phyloP scores from a whole-genome alignment of 2,797 vertebrate genomes.

The Pelodytes ibericus region DNA sequence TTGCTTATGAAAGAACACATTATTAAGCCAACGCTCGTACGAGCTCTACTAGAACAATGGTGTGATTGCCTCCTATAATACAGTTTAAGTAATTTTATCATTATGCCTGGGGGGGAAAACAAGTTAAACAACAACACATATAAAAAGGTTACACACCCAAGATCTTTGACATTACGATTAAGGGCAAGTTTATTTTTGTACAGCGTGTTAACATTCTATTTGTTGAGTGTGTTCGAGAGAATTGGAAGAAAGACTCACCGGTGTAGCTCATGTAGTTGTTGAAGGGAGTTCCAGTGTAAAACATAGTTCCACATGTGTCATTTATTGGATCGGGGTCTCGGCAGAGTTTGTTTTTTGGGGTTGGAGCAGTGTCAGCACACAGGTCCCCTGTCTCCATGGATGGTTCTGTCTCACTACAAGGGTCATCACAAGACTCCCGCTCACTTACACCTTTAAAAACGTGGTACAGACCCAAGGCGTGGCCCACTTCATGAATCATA shows the following conservation, averaged over 20 bases:
- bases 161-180: too few species aligned
- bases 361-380: slow-evolving; percentile 92
- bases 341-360: slow-evolving; percentile 91
- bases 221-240: too few species aligned
- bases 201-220: too few species aligned
- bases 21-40: too few species aligned
- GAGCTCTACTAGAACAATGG: too few species aligned
- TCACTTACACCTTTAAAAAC: slow-evolving; percentile 98
- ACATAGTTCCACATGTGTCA: slow-evolving; percentile 84
- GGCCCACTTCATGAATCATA: slow-evolving; percentile 96
- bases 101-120: too few species aligned
- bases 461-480: slow-evolving; percentile 94
- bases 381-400: slow-evolving; percentile 97
- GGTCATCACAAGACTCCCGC: slow-evolving; percentile 93
- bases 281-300: slow-evolving; percentile 86
- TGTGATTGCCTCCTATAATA: too few species aligned
- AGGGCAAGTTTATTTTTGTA: too few species aligned
- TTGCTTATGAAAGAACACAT: too few species aligned
- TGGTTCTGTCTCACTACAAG: slow-evolving; percentile 86
- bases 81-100: too few species aligned
- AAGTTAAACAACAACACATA: too few species aligned
- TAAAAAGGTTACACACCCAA: too few species aligned
- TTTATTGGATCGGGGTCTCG: slow-evolving; percentile 85
- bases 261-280: slow-evolving; percentile 98
- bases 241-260: slow-evolving; percentile 68